phyloP scores from a whole-genome alignment of 2,797 vertebrate species.

The Cyclura pinguis region DNA sequence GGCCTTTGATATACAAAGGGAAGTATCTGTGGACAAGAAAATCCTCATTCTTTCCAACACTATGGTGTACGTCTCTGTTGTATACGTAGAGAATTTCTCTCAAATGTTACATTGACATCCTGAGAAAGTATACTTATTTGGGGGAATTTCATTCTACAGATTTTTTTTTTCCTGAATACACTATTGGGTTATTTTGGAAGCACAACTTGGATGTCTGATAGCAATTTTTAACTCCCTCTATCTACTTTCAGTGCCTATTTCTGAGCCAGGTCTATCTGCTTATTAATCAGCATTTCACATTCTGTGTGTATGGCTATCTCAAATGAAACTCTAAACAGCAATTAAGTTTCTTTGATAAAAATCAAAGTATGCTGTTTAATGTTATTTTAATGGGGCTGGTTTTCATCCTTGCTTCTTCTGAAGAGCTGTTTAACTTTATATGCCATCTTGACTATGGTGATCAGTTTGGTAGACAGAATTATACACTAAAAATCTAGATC shows the following conservation, averaged over 20 bases:
- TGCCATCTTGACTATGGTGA: not conserved
- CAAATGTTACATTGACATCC: not conserved
- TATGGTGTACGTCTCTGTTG: not conserved
- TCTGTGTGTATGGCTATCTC: not conserved
- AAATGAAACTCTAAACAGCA: slow-evolving; percentile 27
- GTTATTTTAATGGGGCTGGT: slow-evolving; percentile 4
- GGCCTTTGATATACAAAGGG: not conserved
- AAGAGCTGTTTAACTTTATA: slow-evolving; percentile 16
- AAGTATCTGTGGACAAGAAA: not conserved
- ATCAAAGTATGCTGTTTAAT: slow-evolving; percentile 8
- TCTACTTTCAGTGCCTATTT: not conserved
- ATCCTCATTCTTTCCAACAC: not conserved
- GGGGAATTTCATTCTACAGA: not conserved
- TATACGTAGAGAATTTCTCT: not conserved
- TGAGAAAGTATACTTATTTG: not conserved
- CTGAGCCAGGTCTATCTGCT: slow-evolving; percentile 2
- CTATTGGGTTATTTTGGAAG: not conserved
- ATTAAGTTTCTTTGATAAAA: not conserved
- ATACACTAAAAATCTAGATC: not conserved
- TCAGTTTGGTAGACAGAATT: not conserved
- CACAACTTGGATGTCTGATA: not conserved
- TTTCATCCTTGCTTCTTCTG: not conserved
- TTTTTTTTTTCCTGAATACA: not conserved
- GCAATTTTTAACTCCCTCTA: not conserved
- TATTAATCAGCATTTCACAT: slow-evolving; percentile 19